These are phyloP conservation scores for Ephialtes manifestator DNA, from an alignment of 2,888 invertebrate genomes.

Conservation along the genomic window DNA sequence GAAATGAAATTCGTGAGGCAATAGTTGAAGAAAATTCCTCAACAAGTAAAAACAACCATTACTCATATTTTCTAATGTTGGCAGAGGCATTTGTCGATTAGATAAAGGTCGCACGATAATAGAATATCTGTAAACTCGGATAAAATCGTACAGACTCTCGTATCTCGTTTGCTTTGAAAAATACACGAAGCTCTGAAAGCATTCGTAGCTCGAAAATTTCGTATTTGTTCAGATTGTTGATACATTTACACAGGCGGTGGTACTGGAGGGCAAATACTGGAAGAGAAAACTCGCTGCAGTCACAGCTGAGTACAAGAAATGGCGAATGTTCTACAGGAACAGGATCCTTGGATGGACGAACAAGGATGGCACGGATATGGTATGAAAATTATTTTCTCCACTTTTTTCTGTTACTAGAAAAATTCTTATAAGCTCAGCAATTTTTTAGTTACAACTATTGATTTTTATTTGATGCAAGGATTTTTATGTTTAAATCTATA, in stretches of 20 bases:
- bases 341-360: conserved; percentile 91
- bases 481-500: too few species aligned
- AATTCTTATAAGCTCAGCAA: too few species aligned
- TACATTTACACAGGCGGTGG: conserved; percentile 92
- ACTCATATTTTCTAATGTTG: neutral
- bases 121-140: conserved; percentile 1
- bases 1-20: neutral
- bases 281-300: conserved; percentile 98
- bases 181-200: neutral
- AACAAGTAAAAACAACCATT: neutral
- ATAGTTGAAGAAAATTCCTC: neutral
- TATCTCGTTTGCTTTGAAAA: conserved; percentile 16
- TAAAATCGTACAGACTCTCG: conserved; percentile 6
- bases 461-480: too few species aligned
- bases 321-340: conserved; percentile 97
- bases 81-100: conserved; percentile 31
- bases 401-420: neutral
- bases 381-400: conserved; percentile 82
- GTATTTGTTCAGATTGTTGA: conserved; percentile 18
- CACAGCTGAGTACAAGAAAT: conserved; percentile 99
- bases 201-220: conserved; percentile 1
- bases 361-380: conserved; percentile 92
- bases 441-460: too few species aligned
- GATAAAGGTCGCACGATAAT: conserved; percentile 52
- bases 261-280: conserved; percentile 99